Evolutionary conservation across 2,888 invertebrate genomes (phyloP).

Genomic region (Pegoplata infirma): DNA sequence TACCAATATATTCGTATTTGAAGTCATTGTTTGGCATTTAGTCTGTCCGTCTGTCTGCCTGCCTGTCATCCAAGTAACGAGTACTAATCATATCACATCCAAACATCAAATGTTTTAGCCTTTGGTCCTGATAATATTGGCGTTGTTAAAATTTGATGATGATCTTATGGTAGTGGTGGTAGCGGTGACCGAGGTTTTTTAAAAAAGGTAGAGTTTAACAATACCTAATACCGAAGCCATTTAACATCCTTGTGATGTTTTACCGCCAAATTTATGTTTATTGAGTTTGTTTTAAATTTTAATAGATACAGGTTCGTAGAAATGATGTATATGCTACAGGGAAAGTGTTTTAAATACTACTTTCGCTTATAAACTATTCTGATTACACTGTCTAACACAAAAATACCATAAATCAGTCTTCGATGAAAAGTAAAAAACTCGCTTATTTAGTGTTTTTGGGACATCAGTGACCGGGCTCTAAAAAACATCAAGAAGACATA

Average conservation of each 20-base stretch:
- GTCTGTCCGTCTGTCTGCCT: background rate
- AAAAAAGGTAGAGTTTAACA: background rate
- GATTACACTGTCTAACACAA: too few species aligned
- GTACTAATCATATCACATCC: slow-evolving; percentile 13
- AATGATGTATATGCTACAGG: too few species aligned
- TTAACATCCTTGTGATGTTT: slow-evolving; percentile 28
- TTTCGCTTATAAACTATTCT: too few species aligned
- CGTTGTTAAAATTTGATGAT: slow-evolving; percentile 33
- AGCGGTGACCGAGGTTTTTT: background rate
- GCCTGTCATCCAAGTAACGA: slow-evolving; percentile 5
- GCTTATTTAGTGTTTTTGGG: too few species aligned
- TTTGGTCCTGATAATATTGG: slow-evolving; percentile 38
- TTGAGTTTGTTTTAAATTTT: background rate
- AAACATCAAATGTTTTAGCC: background rate
- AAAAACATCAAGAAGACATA: too few species aligned
- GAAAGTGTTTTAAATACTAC: too few species aligned
- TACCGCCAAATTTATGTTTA: slow-evolving; percentile 13
- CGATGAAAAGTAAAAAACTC: too few species aligned
- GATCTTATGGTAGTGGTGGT: background rate
- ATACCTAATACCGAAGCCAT: background rate
- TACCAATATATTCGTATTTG: too few species aligned
- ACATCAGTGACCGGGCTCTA: too few species aligned
- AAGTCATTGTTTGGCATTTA: background rate
- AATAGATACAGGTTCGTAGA: background rate
- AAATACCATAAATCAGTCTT: too few species aligned